Evolutionary conservation across 2,113 vertebrate species (phyloP), one percentile per base, ranked within the genome.

Genomic region (Anseranas semipalmata): DNA sequence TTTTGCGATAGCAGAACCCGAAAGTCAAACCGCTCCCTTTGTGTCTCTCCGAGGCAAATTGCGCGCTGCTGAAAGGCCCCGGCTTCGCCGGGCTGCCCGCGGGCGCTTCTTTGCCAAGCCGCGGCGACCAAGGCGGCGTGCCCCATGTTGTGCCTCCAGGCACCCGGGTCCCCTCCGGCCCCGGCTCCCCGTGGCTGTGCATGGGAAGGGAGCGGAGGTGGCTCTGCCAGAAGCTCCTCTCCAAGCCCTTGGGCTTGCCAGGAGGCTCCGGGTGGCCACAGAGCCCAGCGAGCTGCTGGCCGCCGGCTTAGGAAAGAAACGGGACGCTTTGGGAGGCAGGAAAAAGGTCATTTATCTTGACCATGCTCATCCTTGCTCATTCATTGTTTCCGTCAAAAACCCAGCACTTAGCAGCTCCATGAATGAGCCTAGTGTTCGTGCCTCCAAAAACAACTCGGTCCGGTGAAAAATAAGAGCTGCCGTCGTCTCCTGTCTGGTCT

Each of bases 381-480:
- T 95, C 97, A 95, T 95, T 93, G 90, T 97, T 98, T 97, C 95
- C 95, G 27, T 73, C 10, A 73, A 71, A 92, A 95, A 67, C 53
- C 46, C 83, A 24, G 48, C 55, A 48, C 79, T 92, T 91, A 39
- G 85, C 79, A 82, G 66, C 89, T 87, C 89, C 78, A 67, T 97
- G 85, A 96, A 95, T 94, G 90, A 90, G 56, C n/a, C 35, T 32
- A 78, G 92, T 92, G 67, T 95, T 83, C 68, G 11, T 43, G 65
- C 30, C 85, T 95, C 96, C 88, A 93, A 96, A 93, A 92, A n/a
- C 76, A 97, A 94, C 94, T 82, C 65, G 55, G 58, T 80, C 17
- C 2, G 2, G 35, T 62, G 89, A 78, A 94, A 95, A 96, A 77
- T 70, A 83, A 85, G 80, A 93, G 85, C 77, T 88, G 60, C 82